Percentiles rank a stretch among this genome's conserved stretches.
These are phyloP conservation scores for Drosophila seguyi DNA, from an alignment of 1,140 invertebrate species.

Conservation along the genomic window DNA sequence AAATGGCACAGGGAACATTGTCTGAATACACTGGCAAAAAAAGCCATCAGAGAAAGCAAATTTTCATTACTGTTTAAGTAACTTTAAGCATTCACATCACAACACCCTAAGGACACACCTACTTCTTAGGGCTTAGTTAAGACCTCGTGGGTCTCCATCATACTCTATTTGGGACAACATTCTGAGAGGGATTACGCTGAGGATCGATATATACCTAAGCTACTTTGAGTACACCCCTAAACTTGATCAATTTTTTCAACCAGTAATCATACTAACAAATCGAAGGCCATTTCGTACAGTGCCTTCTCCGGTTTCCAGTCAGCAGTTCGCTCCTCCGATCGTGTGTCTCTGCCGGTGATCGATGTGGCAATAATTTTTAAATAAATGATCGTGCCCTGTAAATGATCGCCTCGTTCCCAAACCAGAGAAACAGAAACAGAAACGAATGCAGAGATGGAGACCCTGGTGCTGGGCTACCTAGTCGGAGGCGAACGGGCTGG, in stretches of 20 bases:
- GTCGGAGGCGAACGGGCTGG: not conserved
- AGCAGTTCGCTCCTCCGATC: constrained; percentile 24
- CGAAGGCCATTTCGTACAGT: constrained; percentile 1
- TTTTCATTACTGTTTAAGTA: too few relatives aligned
- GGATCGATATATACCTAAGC: too few relatives aligned
- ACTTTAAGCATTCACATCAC: too few relatives aligned
- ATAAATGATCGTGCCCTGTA: constrained; percentile 81
- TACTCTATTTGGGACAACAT: too few relatives aligned
- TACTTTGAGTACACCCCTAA: not conserved
- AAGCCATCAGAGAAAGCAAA: too few relatives aligned
- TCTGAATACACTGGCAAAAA: constrained; percentile 3
- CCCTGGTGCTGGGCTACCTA: constrained; percentile 34
- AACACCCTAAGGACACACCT: too few relatives aligned
- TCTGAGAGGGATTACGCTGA: too few relatives aligned
- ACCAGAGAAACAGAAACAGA: constrained; percentile 10
- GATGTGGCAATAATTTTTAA: constrained; percentile 84
- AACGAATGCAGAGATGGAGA: not conserved
- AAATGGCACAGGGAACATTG: constrained; percentile 49
- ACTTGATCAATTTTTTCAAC: too few relatives aligned
- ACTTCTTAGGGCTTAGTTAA: not conserved
- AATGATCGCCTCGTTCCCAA: constrained; percentile 66
- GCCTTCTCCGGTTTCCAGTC: constrained; percentile 20
- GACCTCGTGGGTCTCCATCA: too few relatives aligned
- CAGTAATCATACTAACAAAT: not conserved
- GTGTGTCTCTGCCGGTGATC: constrained; percentile 66